These are phyloP conservation scores for Allacma fusca DNA, from an alignment of 2,888 invertebrate species.

Conservation along the genomic window DNA sequence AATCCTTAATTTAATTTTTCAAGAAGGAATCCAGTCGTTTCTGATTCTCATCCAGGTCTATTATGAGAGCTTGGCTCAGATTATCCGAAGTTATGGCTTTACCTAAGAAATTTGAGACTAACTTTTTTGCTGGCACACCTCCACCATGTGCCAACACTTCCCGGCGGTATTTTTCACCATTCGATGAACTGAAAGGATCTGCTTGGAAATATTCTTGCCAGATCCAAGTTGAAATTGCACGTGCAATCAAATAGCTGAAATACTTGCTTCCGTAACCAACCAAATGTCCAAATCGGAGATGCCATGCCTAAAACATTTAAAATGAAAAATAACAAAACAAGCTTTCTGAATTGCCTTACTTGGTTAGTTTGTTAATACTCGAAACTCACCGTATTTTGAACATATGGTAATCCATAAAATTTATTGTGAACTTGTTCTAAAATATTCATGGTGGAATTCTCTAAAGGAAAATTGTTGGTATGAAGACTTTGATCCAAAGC, in stretches of 20 bases:
- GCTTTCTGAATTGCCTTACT: background rate
- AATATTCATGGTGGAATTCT: constrained; percentile 74
- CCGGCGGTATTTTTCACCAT: constrained; percentile 79
- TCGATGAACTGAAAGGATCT: constrained; percentile 78
- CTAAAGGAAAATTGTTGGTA: constrained; percentile 68
- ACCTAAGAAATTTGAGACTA: constrained; percentile 81
- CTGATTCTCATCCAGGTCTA: constrained; percentile 63
- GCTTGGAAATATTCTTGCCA: constrained; percentile 87
- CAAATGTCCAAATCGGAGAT: constrained; percentile 92
- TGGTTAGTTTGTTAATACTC: background rate
- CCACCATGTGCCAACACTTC: constrained; percentile 88
- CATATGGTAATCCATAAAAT: constrained; percentile 87
- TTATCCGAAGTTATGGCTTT: constrained; percentile 78
- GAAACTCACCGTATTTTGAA: constrained; percentile 78
- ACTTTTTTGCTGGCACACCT: constrained; percentile 78
- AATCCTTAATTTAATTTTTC: background rate
- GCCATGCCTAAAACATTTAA: constrained; percentile 79
- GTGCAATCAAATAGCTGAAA: constrained; percentile 95
- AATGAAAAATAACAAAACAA: background rate
- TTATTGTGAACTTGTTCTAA: constrained; percentile 78
- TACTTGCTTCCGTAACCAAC: constrained; percentile 99
- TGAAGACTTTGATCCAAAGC: constrained; percentile 92
- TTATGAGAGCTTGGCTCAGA: constrained; percentile 80
- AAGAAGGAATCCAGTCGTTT: constrained; percentile 51
- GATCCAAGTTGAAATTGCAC: constrained; percentile 89